phyloP scores from a whole-genome alignment of 2,113 vertebrate species.

The Hemicordylus capensis region DNA sequence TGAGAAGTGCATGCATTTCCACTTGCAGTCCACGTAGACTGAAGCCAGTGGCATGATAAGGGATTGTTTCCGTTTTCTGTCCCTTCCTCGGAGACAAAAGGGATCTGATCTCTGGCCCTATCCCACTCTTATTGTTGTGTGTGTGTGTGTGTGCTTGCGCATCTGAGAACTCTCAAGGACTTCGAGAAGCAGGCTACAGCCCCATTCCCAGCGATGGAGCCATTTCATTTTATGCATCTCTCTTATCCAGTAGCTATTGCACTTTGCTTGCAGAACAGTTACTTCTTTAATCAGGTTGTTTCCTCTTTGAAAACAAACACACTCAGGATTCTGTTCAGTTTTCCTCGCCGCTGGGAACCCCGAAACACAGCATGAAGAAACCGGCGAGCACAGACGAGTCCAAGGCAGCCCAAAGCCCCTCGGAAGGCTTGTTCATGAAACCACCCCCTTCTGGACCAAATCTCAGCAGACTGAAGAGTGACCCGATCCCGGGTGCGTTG shows the following conservation, averaged over 20 bases:
- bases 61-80: background rate
- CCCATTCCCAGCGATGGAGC: background rate
- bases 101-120: background rate
- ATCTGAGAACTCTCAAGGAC: no score
- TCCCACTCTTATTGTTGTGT: background rate
- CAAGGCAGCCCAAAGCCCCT: slow-evolving; percentile 1
- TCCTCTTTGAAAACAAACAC: slow-evolving; percentile 49
- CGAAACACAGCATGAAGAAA: slow-evolving; percentile 63
- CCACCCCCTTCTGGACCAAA: slow-evolving; percentile 46
- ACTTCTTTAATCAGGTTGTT: background rate
- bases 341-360: slow-evolving; percentile 72
- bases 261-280: background rate
- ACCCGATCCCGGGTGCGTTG: slow-evolving; percentile 46
- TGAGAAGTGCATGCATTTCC: slow-evolving; percentile 40
- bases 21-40: background rate
- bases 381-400: slow-evolving; percentile 61
- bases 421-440: slow-evolving; percentile 67
- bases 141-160: no score
- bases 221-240: background rate
- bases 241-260: background rate
- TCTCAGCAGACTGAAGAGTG: slow-evolving; percentile 52
- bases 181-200: no score
- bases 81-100: background rate
- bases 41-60: background rate
- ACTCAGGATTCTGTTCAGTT: slow-evolving; percentile 83